Evolutionary conservation across 2,113 vertebrate species (phyloP), one percentile per base, ranked within the genome.

Genomic region (Collichthys lucidus): DNA sequence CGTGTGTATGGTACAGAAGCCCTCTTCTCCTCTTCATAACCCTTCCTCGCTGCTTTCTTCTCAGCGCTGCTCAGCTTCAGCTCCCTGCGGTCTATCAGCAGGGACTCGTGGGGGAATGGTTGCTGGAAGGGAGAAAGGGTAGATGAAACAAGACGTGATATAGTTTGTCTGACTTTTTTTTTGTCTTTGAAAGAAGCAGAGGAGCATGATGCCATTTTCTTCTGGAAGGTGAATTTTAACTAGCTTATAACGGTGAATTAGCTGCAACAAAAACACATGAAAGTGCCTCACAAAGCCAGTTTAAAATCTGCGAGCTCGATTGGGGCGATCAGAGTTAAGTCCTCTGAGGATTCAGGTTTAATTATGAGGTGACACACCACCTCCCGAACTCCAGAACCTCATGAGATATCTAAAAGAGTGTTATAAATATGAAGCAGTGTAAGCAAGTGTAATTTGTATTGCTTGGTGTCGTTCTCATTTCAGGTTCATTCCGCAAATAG

Each of bases 21-120:
- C 78, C 96, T 96, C 72, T 99, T 99, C 92, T 99, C 98, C 60
- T 97, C 97, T 85, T 98, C 97, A 0, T 99, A 99, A 88, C 97
- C 96, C 75, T 97, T 98, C 91, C 96, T 98, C 17, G 98, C 98
- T 17, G 96, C 97, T 84, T 97, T 97, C 91, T 98, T 98, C 95
- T 99, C 97, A 35, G 96, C 96, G 29, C 92, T 95, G 88, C 97
- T 98, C 90, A 99, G 92, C 88, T 96, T 98, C 92, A 97, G 94
- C 92, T 99, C 97, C 87, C 96, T 96, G 78, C 97, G 95, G 91
- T 99, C 97, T 75, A 98, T 96, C 86, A 99, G 95, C 92, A 99
- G 92, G 31, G 98, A 99, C 92, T 99, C 98, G 1, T 99, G 97
- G 88, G 97, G 96, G 90, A 99, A 99, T 82, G 97, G 97, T 95